Conservation (phyloP, 37 sponge, comb jelly and placozoan species). For the Ephydatia muelleri region DNA sequence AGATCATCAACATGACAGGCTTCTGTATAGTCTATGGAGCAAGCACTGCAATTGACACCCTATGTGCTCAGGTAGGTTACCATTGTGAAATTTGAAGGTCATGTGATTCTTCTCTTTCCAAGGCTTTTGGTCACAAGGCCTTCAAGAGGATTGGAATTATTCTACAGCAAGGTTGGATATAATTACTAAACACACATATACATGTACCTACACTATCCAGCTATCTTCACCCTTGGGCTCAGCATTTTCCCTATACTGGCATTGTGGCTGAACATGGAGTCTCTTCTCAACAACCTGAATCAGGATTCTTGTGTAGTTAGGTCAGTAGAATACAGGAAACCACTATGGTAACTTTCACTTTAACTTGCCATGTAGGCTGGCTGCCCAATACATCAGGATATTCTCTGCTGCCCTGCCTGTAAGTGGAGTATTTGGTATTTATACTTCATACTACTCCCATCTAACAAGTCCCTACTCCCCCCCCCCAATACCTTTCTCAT, state of each 20-base stretch:
- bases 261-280: constrained; percentile 64
- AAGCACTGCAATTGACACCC: neutral
- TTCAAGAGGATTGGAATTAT: constrained; percentile 63
- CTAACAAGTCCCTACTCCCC: neutral
- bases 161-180: constrained; percentile 45
- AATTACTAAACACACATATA: neutral
- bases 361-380: neutral
- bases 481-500: neutral
- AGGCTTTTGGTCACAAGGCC: constrained; percentile 67
- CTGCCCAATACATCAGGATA: constrained; percentile 12
- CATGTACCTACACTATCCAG: neutral
- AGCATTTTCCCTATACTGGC: constrained; percentile 11
- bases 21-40: neutral
- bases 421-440: neutral
- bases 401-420: constrained; percentile 32
- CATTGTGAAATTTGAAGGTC: too few species aligned
- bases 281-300: constrained; percentile 41
- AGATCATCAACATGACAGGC: neutral
- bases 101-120: neutral
- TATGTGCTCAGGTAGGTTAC: neutral
- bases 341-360: neutral
- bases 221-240: neutral
- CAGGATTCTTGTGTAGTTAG: constrained; percentile 63
- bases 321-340: constrained; percentile 4
- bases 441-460: neutral